Conservation (phyloP, 2,113 vertebrate genomes). For the Ciconia maguari region DNA sequence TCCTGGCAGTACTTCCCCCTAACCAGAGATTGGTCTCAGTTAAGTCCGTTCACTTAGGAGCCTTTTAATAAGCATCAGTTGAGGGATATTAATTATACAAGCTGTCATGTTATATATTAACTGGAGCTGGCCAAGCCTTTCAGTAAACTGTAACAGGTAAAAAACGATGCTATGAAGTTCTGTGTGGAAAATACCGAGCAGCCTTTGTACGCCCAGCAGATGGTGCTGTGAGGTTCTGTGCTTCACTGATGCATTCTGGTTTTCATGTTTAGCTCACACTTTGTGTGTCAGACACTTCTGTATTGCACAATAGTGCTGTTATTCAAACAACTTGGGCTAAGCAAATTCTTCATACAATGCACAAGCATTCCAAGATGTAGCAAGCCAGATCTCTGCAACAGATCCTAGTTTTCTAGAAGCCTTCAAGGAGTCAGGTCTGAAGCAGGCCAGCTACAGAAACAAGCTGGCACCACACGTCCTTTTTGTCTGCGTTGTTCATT, state of each 20-base stretch:
- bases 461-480: not conserved
- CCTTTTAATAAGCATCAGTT: not conserved
- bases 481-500: not conserved
- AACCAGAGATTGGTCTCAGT: not conserved
- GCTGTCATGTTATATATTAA: not conserved
- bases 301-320: fast-evolving
- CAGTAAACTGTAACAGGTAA: not conserved
- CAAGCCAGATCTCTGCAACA: not conserved
- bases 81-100: not conserved
- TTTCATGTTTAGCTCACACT: fast-evolving
- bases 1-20: not conserved
- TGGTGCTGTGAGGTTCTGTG: not conserved
- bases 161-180: fast-evolving
- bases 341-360: not conserved
- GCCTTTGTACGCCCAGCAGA: not conserved
- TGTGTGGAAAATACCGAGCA: not conserved
- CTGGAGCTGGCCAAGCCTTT: not conserved
- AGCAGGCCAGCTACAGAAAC: not conserved
- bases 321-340: not conserved
- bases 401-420: not conserved
- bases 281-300: no score
- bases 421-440: not conserved
- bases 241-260: not conserved
- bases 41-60: not conserved
- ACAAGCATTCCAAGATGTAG: not conserved